Percentiles rank a stretch among this genome's conserved stretches.
phyloP scores from a whole-genome alignment of 2,113 vertebrate species.

The Pao palembangensis region DNA sequence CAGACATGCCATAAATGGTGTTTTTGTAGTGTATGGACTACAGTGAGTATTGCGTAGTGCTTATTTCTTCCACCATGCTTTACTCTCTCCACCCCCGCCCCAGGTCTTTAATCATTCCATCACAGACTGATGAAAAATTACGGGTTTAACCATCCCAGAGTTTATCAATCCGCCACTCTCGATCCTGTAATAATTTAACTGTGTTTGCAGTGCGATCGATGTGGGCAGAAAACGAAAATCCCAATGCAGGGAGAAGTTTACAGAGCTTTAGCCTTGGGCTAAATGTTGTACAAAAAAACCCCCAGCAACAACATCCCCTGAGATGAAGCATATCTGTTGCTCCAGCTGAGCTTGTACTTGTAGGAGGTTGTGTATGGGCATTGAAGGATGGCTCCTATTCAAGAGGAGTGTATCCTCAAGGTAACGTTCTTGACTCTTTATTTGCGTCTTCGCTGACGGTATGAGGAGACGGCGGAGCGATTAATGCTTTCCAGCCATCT shows the following conservation, averaged over 20 bases:
- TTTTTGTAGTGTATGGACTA: no score
- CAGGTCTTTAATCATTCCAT: slow-evolving; percentile 9
- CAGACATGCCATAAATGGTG: no score
- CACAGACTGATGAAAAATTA: slow-evolving; percentile 24
- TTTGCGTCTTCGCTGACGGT: slow-evolving; percentile 41
- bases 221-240: slow-evolving; percentile 66
- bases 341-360: slow-evolving; percentile 74
- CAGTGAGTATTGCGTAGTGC: no score
- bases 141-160: slow-evolving; percentile 30
- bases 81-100: no score
- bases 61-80: no score
- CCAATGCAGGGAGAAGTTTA: slow-evolving; percentile 73
- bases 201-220: slow-evolving; percentile 69
- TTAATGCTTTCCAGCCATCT: slow-evolving; percentile 33
- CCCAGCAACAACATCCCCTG: slow-evolving; percentile 70
- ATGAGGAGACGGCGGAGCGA: slow-evolving; percentile 49
- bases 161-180: slow-evolving; percentile 55
- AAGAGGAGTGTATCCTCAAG: slow-evolving; percentile 63
- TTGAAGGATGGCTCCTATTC: slow-evolving; percentile 65
- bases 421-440: slow-evolving; percentile 60
- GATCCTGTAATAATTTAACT: slow-evolving; percentile 67
- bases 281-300: slow-evolving; percentile 72
- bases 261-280: slow-evolving; percentile 71
- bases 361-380: slow-evolving; percentile 68
- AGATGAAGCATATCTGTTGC: slow-evolving; percentile 71